These are phyloP conservation scores for Ophthalmolycus amberensis DNA, from an alignment of 2,113 vertebrate genomes.

Conservation along the genomic window DNA sequence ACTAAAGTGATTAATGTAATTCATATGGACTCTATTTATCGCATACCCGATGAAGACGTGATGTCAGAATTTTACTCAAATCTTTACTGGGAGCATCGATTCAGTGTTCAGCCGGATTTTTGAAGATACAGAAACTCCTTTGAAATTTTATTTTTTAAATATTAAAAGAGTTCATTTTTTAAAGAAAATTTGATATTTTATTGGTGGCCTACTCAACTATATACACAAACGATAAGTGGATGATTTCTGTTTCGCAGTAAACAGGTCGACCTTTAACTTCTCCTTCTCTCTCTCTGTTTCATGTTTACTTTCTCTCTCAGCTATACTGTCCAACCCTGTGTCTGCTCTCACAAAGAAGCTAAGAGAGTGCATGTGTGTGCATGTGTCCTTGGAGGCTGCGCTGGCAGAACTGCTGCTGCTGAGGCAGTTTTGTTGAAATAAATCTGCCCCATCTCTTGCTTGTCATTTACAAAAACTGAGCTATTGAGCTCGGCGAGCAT, in stretches of 20 bases:
- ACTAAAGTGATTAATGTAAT: too few relatives aligned
- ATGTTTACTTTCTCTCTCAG: not conserved
- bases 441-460: conserved; percentile 26
- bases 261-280: not conserved
- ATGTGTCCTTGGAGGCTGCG: conserved; percentile 50
- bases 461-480: conserved; percentile 40
- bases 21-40: too few relatives aligned
- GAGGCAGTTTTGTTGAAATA: conserved; percentile 49
- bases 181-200: not conserved
- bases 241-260: not conserved
- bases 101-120: too few relatives aligned
- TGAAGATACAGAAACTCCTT: too few relatives aligned
- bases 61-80: not conserved
- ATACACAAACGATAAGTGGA: not conserved
- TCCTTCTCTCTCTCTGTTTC: not conserved
- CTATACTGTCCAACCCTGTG: not conserved
- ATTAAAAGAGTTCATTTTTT: not conserved
- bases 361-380: not conserved
- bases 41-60: too few relatives aligned
- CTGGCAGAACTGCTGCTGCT: conserved; percentile 6
- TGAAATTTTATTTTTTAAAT: too few relatives aligned
- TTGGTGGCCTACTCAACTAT: not conserved
- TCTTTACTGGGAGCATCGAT: not conserved
- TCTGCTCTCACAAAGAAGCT: conserved; percentile 32
- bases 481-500: conserved; percentile 1